phyloP scores from a whole-genome alignment of 64 coral and sea anemone species.

The Hydrozoanthus tunicans region DNA sequence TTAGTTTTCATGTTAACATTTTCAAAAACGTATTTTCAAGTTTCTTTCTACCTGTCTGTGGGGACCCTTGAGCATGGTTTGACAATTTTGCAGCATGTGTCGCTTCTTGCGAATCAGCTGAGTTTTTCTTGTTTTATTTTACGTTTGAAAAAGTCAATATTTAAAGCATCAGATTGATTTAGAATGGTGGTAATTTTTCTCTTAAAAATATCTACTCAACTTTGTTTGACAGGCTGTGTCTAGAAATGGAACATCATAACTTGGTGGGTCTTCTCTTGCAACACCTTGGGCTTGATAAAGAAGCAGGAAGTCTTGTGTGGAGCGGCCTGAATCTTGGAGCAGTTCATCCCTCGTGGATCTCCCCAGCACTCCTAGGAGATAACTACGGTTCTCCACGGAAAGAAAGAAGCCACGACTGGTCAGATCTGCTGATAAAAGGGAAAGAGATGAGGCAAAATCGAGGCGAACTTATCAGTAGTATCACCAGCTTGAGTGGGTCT shows the following conservation, averaged over 20 bases:
- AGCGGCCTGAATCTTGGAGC: conserved; percentile 84
- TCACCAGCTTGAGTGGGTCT: conserved; percentile 11
- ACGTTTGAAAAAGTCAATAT: neutral
- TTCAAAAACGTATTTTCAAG: neutral
- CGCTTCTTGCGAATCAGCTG: neutral
- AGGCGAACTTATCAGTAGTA: conserved; percentile 2
- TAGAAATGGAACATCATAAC: conserved; percentile 81
- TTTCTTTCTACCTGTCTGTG: neutral
- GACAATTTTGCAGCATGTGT: neutral
- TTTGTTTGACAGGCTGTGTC: conserved; percentile 55
- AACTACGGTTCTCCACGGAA: conserved; percentile 42
- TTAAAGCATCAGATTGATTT: neutral
- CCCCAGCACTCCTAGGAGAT: conserved; percentile 66
- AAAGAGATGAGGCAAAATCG: conserved; percentile 42
- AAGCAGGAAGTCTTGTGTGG: conserved; percentile 87
- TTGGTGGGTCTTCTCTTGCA: conserved; percentile 90
- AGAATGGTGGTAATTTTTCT: too few relatives aligned
- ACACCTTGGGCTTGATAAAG: conserved; percentile 87
- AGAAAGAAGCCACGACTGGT: conserved; percentile 27
- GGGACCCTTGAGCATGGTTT: neutral
- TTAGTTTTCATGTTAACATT: too few relatives aligned
- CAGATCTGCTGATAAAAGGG: conserved; percentile 62
- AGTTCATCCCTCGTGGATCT: conserved; percentile 77
- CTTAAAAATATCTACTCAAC: neutral
- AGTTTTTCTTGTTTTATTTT: neutral